Evolutionary conservation across 2,797 vertebrate species (phyloP).

Genomic region (Orientallactaga sibirica): DNA sequence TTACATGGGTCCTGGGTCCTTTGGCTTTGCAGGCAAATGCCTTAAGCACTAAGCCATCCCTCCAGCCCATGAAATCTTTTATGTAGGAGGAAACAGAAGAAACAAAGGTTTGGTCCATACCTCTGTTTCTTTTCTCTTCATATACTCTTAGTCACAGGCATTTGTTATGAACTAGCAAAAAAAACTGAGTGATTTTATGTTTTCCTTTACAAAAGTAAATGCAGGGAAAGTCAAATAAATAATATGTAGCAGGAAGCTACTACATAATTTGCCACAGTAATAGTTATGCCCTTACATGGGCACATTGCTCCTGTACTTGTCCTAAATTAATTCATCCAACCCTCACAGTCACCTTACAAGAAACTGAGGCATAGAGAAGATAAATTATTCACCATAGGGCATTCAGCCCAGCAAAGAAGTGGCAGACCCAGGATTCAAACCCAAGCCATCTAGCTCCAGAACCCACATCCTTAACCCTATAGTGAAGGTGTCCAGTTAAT

Average conservation of each 20-base stretch:
- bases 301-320: background rate
- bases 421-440: background rate
- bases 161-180: background rate
- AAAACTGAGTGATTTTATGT: slow-evolving; percentile 10
- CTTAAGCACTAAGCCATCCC: no score
- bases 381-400: background rate
- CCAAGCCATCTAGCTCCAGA: background rate
- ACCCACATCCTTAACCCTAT: background rate
- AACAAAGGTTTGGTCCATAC: background rate
- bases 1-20: no score
- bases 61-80: slow-evolving; percentile 5
- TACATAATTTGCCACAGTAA: background rate
- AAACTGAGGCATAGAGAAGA: background rate
- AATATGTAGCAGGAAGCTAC: background rate
- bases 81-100: slow-evolving; percentile 30
- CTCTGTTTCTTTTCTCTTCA: background rate
- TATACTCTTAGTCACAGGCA: background rate
- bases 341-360: background rate
- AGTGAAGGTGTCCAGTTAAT: background rate
- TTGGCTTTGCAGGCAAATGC: no score
- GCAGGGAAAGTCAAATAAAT: background rate
- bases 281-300: background rate
- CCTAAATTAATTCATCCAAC: slow-evolving; percentile 17
- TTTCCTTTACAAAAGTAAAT: slow-evolving; percentile 54
- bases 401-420: slow-evolving; percentile 18